A percentile compares a stretch with the other conserved stretches of the same genome.
phyloP scores from a whole-genome alignment of 2,113 vertebrate species.

The Corydoras maculifer region DNA sequence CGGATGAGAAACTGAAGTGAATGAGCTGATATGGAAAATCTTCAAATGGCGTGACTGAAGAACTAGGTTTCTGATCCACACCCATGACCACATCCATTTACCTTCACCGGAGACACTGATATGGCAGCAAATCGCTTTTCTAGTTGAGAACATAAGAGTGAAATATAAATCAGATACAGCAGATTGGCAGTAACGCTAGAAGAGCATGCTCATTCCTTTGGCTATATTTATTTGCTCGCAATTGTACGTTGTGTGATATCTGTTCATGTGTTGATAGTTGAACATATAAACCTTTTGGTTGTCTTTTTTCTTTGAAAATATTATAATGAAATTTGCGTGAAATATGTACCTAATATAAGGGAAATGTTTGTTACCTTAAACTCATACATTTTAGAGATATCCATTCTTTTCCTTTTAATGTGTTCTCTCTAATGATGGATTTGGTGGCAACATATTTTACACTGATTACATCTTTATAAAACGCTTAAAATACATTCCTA shows the following conservation, averaged over 20 bases:
- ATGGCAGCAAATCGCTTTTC: conserved; percentile 38
- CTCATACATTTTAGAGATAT: too few species aligned
- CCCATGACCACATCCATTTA: conserved; percentile 45
- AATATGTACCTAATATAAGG: too few species aligned
- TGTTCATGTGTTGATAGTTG: conserved; percentile 12
- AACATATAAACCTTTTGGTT: conserved; percentile 9
- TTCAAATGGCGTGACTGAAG: conserved; percentile 49
- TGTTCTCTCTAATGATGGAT: too few species aligned
- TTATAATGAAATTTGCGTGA: too few species aligned
- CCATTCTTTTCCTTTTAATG: too few species aligned
- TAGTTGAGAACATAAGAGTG: conserved; percentile 20
- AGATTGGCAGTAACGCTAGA: conserved; percentile 12
- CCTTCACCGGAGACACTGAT: conserved; percentile 39
- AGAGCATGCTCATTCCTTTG: conserved; percentile 4
- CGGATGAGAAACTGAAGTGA: conserved; percentile 30
- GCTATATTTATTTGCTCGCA: background rate
- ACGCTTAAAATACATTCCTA: too few species aligned
- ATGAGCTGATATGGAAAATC: conserved; percentile 51
- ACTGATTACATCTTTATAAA: too few species aligned
- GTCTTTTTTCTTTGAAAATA: background rate
- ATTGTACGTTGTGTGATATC: conserved; percentile 16
- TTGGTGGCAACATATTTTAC: too few species aligned
- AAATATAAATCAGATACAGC: conserved; percentile 32
- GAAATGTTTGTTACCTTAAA: too few species aligned
- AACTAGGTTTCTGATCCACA: conserved; percentile 39